These are phyloP conservation scores for Zoanthus solanderi DNA, from an alignment of 92 coral and sea anemone species.

Conservation along the genomic window DNA sequence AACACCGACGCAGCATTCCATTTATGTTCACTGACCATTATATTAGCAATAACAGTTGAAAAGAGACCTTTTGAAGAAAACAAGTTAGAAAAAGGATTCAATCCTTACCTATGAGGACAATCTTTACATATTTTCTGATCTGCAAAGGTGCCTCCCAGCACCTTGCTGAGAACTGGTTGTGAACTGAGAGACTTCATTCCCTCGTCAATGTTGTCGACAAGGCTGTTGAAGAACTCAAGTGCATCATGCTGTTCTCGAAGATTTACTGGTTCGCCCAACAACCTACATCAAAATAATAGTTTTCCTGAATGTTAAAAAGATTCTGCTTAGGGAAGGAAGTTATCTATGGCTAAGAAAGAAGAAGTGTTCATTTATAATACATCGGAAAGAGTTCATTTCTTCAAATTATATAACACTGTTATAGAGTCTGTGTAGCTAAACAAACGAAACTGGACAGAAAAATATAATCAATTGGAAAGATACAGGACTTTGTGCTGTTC, in stretches of 20 bases:
- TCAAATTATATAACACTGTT: too few relatives aligned
- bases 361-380: too few relatives aligned
- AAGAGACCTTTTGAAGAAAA: neutral
- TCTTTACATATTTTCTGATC: constrained; percentile 99
- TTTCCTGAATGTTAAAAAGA: neutral
- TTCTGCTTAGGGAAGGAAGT: too few relatives aligned
- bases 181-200: constrained; percentile 81
- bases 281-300: constrained; percentile 49
- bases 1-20: too few relatives aligned
- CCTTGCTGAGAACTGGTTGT: constrained; percentile 85
- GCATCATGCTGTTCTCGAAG: constrained; percentile 99
- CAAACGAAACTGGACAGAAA: too few relatives aligned
- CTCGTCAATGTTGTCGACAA: constrained; percentile 96
- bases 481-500: too few relatives aligned
- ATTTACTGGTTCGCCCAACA: constrained; percentile 96
- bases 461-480: too few relatives aligned
- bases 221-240: constrained; percentile 95
- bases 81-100: neutral
- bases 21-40: too few relatives aligned
- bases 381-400: too few relatives aligned
- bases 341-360: too few relatives aligned
- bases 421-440: too few relatives aligned
- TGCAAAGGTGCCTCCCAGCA: constrained; percentile 97
- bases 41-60: too few relatives aligned
- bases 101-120: constrained; percentile 92